Evolutionary conservation across 2,888 invertebrate genomes (phyloP), one percentile per base, ranked within the genome.

Genomic region (Acrobasis consociella): DNA sequence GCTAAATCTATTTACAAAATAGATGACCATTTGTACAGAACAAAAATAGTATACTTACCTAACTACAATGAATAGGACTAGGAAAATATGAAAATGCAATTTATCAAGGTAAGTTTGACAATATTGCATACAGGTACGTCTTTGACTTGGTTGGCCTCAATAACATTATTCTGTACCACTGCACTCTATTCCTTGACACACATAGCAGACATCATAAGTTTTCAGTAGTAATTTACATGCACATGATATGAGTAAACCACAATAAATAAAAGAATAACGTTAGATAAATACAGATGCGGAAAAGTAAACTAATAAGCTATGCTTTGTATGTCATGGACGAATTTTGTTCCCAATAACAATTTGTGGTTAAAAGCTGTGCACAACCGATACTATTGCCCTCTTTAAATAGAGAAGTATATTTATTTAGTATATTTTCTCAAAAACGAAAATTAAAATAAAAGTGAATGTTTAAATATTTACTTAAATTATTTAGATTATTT

Each of bases 131-230:
- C 46, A 46, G 46, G 46, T 46, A 46, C 13, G 46, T 5, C 46
- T 38, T 37, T 55, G 55, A 56, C 38, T 56, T 11, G 16, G 9
- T 56, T 16, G 56, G 7, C 42, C 56, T 56, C 39, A 56, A 56
- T 39, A 38, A 3, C 3, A 39, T 39, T 56, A 38, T 38, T 16
- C 38, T 56, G 66, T 62, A 37, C 49, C 50, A 60, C 55, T 51
- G 49, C 62, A 64, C 63, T 65, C 60, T 49, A 50, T 50, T 49
- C 42, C 15, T 60, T 55, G 39, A 55, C 56, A 56, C 11, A 56
- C 39, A 39, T 56, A 16, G 38, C 50, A 13, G 8, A 5, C 39
- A 55, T 22, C 17, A 31, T 52, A 8, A 37, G 37, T 56, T 38
- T 56, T 39, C 56, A 56, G 38, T 38, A 38, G 15, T 1, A 39